Percentiles rank a stretch among this genome's conserved stretches.
Conservation (phyloP, 2,888 invertebrate species). For the Suillia variegata region DNA sequence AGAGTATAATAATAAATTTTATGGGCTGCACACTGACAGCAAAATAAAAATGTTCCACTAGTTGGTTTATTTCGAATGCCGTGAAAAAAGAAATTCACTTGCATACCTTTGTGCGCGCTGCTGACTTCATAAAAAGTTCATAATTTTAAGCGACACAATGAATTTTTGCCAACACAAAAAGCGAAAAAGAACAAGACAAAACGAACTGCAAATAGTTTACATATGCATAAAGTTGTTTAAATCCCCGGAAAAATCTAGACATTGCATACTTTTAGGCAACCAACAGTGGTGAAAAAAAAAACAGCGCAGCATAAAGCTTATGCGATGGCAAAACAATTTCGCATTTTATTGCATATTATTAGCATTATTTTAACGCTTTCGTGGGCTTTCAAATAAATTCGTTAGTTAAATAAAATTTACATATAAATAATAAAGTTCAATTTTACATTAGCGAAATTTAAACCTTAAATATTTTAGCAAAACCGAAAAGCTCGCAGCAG, state of each 20-base stretch:
- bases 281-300: not conserved
- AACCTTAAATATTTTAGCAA: too few species aligned
- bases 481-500: not conserved
- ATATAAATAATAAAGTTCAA: too few species aligned
- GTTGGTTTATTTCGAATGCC: too few species aligned
- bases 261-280: not conserved
- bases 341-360: constrained; percentile 3
- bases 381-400: not conserved
- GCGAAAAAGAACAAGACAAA: too few species aligned
- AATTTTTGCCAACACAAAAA: not conserved
- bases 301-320: not conserved
- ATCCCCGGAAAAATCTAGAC: not conserved
- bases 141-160: not conserved
- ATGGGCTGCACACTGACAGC: too few species aligned
- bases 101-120: not conserved
- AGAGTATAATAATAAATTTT: too few species aligned
- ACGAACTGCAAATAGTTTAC: constrained; percentile 2
- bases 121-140: not conserved
- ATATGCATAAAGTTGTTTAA: constrained; percentile 1
- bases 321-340: not conserved
- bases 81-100: not conserved
- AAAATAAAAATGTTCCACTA: too few species aligned
- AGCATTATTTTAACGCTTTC: constrained; percentile 2
- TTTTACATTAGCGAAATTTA: too few species aligned
- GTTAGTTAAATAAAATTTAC: too few species aligned